Evolutionary conservation across 2,888 invertebrate species (phyloP), one percentile per base, ranked within the genome.

Genomic region (Auanema freiburgensis): DNA sequence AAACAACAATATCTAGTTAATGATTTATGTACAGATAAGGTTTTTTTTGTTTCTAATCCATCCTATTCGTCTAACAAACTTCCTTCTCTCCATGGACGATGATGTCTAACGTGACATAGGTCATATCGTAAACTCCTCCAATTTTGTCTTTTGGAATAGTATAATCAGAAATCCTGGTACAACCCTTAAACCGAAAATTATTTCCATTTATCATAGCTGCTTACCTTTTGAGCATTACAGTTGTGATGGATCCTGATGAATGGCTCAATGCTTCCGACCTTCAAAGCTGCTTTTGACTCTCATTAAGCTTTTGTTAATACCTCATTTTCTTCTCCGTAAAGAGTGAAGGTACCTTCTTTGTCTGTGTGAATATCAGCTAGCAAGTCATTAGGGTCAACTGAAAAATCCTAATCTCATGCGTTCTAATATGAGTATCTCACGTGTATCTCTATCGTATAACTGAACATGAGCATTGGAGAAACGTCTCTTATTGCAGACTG

Each of bases 31-130:
- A 50, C 50, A 50, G 50, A 50, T 11, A n/a, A 50, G 16, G 5
- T n/a, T 50, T 11, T 50, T 50, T 46, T 46, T 50, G n/a, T 50
- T 24, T 50, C 1, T 50, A 23, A n/a, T 50, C 24, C n/a, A n/a
- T 50, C 12, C 50, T 23, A 16, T 50, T 12, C 10, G 21, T 55
- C 42, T 66, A 70, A 71, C 75, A 75, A 63, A 73, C 71, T 58
- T 75, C 75, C 70, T 70, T 73, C 66, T 75, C 75, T 41, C 71
- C 71, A 57, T 72, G 75, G n/a, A 75, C 75, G 60, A 69, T 69
- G 53, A 75, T 75, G 65, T 75, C 75, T 42, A 75, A 62, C 42
- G 72, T 71, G 54, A 75, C 67, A 56, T 73, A 75, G 64, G 72
- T 75, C 75, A 75, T 75, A 63, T 72, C 71, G 60, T 75, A 75